Evolutionary conservation across 2,797 vertebrate genomes (phyloP).

Genomic region (Hybognathus amarus): DNA sequence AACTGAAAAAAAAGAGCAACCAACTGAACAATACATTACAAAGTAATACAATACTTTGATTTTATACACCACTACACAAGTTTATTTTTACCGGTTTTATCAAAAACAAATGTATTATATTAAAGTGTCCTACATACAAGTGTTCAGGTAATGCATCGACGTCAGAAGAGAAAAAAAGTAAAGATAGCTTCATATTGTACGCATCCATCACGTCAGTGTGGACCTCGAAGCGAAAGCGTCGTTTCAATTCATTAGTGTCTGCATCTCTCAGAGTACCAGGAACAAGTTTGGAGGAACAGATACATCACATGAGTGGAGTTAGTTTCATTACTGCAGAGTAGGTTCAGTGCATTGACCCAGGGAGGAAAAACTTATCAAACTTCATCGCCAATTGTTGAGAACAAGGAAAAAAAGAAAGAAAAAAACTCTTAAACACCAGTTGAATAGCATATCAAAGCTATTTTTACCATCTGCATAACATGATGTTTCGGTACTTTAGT

Average conservation of each 20-base stretch:
- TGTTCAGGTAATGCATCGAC: constrained; percentile 73
- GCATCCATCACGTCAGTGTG: constrained; percentile 68
- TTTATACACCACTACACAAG: constrained; percentile 82
- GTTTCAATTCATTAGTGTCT: constrained; percentile 67
- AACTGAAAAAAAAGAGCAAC: constrained; percentile 40
- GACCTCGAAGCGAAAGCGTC: constrained; percentile 74
- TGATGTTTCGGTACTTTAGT: constrained; percentile 10
- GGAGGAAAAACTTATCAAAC: constrained; percentile 60
- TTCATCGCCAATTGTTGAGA: constrained; percentile 59
- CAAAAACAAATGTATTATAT: constrained; percentile 64
- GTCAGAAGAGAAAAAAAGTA: constrained; percentile 65
- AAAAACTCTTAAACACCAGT: background rate
- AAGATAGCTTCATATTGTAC: constrained; percentile 73
- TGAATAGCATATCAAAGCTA: constrained; percentile 26
- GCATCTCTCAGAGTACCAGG: constrained; percentile 70
- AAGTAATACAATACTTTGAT: constrained; percentile 77
- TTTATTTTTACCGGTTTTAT: constrained; percentile 72
- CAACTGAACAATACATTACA: constrained; percentile 50
- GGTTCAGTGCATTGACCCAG: constrained; percentile 74
- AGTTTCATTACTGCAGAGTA: constrained; percentile 65
- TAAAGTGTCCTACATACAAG: constrained; percentile 78
- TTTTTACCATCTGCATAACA: background rate
- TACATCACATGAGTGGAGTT: constrained; percentile 68
- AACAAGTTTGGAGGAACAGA: constrained; percentile 68
- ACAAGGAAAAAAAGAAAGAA: constrained; percentile 18